Conservation (phyloP, 2,113 vertebrate genomes). For the Rhinogobius similis region DNA sequence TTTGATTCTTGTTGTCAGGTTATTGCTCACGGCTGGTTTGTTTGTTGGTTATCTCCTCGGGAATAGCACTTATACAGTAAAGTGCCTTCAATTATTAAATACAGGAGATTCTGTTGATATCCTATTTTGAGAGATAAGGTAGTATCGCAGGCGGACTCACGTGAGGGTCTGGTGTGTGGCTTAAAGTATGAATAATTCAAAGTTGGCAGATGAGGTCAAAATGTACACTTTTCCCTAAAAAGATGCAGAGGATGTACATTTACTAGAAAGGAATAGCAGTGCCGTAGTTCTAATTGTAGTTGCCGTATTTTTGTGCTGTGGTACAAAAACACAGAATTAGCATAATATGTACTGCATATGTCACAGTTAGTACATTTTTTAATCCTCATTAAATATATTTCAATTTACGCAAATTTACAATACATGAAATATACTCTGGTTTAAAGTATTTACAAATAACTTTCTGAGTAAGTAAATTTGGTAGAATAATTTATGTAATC, state of each 20-base stretch:
- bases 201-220: background rate
- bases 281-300: no score
- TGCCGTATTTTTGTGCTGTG: no score
- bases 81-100: constrained; percentile 9
- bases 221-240: background rate
- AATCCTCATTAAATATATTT: background rate
- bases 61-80: constrained; percentile 6
- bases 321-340: no score
- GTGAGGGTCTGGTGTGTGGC: background rate
- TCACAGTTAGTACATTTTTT: background rate
- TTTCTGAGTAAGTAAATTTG: background rate
- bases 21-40: constrained; percentile 12
- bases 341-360: no score
- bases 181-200: background rate
- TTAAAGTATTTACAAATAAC: background rate
- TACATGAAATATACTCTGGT: background rate
- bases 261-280: no score
- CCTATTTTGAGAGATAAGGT: constrained; percentile 2
- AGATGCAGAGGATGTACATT: background rate
- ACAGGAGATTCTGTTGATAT: background rate
- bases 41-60: constrained; percentile 10
- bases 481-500: no score
- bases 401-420: no score
- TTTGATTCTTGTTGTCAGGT: constrained; percentile 10
- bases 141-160: background rate